Base-by-base conservation (phyloP, 2,888 invertebrate species). In the Chouioia cunea region DNA sequence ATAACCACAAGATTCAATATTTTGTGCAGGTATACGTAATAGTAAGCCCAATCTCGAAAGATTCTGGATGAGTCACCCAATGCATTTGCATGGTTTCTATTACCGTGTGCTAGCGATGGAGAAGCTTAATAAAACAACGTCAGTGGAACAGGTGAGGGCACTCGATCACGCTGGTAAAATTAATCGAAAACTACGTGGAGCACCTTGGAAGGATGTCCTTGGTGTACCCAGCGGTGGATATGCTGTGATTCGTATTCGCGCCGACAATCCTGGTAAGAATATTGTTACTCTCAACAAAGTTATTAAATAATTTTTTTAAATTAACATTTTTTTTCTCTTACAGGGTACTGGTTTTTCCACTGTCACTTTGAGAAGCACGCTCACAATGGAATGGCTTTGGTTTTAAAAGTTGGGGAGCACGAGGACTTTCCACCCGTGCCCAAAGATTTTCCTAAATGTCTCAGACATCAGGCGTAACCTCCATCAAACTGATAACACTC, bases 21-120 rank as follows among this genome's bases (percentile, higher is more conserved):
- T 15, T 15, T 54, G 15, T 22, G 8, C 0, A 54, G 0, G 18
- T 54, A n/a, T 14, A 3, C 15, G 4, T 12, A 18, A 54, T 54
- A 4, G 15, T 23, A 22, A 0, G 95, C 95, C 81, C n/a, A n/a
- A n/a, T n/a, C n/a, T n/a, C n/a, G n/a, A n/a, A n/a, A n/a, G n/a
- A n/a, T n/a, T n/a, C n/a, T n/a, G n/a, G n/a, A n/a, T n/a, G n/a
- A n/a, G n/a, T n/a, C 95, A 96, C 86, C 95, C 95, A 0, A 93
- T 95, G 80, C 95, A 96, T 82, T 86, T 96, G 65, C 96, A 96
- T 78, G 95, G 95, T 0, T 91, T 94, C 83, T 90, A 91, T 12
- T 96, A 95, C 77, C 89, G 93, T 75, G 94, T 95, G 1, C 89
- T 96, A 0, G 94, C 92, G 0, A 90, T 95, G 88, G 91, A 93